Base-by-base conservation (phyloP, 2,797 vertebrate genomes). In the Gymnothorax reevesii region DNA sequence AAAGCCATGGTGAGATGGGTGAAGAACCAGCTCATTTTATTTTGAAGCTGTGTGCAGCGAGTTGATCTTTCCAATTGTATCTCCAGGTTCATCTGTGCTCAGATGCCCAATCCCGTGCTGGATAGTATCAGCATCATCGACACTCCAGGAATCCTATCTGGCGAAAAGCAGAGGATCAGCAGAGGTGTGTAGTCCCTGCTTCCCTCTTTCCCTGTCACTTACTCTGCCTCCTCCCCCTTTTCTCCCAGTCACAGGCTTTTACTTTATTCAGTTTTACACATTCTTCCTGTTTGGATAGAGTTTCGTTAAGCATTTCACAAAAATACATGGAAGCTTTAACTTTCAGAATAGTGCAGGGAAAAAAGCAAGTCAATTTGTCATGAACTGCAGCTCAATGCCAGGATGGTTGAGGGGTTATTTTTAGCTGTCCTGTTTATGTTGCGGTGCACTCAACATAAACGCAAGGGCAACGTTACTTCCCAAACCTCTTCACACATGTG, bases 121-220 rank as follows among this genome's bases (percentile, higher is more conserved):
- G 95, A 96, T 87, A 97, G 96, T 87, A 97, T 97, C 87, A 97
- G 96, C 88, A 96, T 96, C 90, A 97, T 97, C 0, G 96, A 97
- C 90, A 97, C 96, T 0, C 96, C 96, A 0, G 96, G 96, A 2
- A 97, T 96, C 89, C 90, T 93, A 84, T 92, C 92, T 0, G 91
- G 92, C 89, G 92, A 93, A 83, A 93, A 93, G 87, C 92, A 93
- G 87, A 90, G 92, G 69, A 90, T 93, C 87, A 92, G 91, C 84
- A 88, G 92, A 90, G 92, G 92, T 92, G 60, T 33, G 89, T 86
- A 25, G 27, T 60, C 62, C 25, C 22, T 57, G 17, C 17, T 54
- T 6, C 54, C 83, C 57, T 60, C 80, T 79, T 69, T 0, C 7
- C 57, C 33, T 85, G 25, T 13, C 86, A 20, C 62, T 25, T 33